Evolutionary conservation across 2,113 vertebrate species (phyloP).

Genomic region (Ictidomys tridecemlineatus): DNA sequence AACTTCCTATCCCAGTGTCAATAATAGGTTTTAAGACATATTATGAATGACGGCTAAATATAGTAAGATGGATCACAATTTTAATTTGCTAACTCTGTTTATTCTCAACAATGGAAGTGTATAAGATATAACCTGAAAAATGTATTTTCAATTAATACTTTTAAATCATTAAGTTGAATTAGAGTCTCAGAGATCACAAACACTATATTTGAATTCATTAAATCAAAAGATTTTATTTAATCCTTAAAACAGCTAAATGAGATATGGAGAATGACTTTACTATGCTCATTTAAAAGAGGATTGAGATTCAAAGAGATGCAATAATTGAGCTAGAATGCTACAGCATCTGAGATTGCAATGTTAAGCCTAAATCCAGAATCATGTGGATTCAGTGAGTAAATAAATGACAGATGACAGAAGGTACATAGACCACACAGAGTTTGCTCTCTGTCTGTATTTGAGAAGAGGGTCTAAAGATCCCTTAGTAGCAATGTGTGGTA

Average conservation of each 20-base stretch:
- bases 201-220: background rate
- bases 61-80: slow-evolving; percentile 30
- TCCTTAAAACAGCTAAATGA: background rate
- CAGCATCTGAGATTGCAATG: background rate
- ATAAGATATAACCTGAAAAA: background rate
- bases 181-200: background rate
- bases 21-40: background rate
- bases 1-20: slow-evolving; percentile 12
- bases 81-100: background rate
- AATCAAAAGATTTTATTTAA: slow-evolving; percentile 30
- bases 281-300: background rate
- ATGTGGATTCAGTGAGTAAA: background rate
- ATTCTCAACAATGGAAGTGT: background rate
- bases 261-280: background rate
- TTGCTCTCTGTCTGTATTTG: background rate
- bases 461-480: background rate
- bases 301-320: background rate
- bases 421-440: background rate
- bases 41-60: slow-evolving; percentile 21
- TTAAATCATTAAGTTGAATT: slow-evolving; percentile 41
- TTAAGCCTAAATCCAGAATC: background rate
- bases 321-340: background rate
- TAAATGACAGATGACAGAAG: background rate
- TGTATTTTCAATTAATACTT: background rate
- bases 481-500: background rate